Percentiles rank a stretch among this genome's conserved stretches.
These are phyloP conservation scores for Enteromius treurensis DNA, from an alignment of 2,797 vertebrate genomes.

Conservation along the genomic window DNA sequence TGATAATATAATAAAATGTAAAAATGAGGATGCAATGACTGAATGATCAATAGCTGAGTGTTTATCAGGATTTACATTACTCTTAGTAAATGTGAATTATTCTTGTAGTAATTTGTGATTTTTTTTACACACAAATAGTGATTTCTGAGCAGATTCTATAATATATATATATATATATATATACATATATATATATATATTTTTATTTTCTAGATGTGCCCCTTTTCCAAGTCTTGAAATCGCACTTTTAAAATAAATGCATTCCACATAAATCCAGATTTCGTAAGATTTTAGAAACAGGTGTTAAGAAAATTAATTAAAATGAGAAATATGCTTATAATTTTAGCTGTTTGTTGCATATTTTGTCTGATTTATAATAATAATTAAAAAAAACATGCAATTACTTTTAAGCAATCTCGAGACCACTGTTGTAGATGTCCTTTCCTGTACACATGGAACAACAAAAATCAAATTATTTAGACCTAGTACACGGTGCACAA, in stretches of 20 bases:
- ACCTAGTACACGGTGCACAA: not conserved
- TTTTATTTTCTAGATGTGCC: too few relatives aligned
- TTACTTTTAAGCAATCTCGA: not conserved
- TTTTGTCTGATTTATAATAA: not conserved
- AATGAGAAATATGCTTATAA: not conserved
- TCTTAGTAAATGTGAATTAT: not conserved
- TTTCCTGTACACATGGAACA: not conserved
- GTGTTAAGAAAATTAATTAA: not conserved
- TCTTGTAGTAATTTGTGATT: not conserved
- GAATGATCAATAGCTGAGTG: too few relatives aligned
- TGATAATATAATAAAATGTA: not conserved
- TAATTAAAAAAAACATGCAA: too few relatives aligned
- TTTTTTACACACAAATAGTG: not conserved
- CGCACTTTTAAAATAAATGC: not conserved
- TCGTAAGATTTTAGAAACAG: not conserved
- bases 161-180: not conserved
- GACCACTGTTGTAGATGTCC: not conserved
- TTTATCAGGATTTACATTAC: not conserved
- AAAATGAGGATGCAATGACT: not conserved
- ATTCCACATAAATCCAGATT: not conserved
- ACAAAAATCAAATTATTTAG: not conserved
- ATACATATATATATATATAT: not conserved
- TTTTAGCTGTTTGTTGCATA: not conserved
- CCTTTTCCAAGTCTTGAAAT: not conserved
- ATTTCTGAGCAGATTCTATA: not conserved